A percentile compares a stretch with the other conserved stretches of the same genome.
Conservation (phyloP, 2,113 vertebrate species). For the Sylvilagus bachmani region DNA sequence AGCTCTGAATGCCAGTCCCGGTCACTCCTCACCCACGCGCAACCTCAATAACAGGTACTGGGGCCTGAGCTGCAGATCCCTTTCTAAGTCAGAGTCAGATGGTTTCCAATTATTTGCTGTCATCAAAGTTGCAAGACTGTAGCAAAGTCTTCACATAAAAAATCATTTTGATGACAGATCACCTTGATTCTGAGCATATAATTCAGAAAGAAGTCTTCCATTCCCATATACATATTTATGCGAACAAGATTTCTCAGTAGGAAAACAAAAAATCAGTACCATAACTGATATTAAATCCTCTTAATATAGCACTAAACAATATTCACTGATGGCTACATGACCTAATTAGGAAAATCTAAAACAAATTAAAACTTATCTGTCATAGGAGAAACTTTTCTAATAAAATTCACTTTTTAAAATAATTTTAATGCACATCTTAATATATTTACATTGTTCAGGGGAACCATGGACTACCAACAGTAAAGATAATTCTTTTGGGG, state of each 20-base stretch:
- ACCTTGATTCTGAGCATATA: constrained; percentile 21
- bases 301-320: constrained; percentile 5
- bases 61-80: neutral
- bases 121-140: neutral
- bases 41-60: neutral
- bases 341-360: constrained; percentile 50
- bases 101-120: neutral
- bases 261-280: constrained; percentile 18
- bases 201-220: constrained; percentile 11
- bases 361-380: constrained; percentile 8
- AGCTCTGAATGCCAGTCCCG: too few relatives aligned
- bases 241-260: constrained; percentile 9
- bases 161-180: neutral
- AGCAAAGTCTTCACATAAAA: neutral
- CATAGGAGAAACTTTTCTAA: constrained; percentile 21
- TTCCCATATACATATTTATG: constrained; percentile 1
- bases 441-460: constrained; percentile 5
- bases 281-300: neutral
- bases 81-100: neutral
- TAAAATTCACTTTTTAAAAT: constrained; percentile 29
- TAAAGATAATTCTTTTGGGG: neutral
- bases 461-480: neutral
- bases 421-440: constrained; percentile 28
- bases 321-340: neutral
- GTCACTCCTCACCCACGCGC: neutral